Conservation (phyloP, 2,797 vertebrate species). For the Sebastes cheni region DNA sequence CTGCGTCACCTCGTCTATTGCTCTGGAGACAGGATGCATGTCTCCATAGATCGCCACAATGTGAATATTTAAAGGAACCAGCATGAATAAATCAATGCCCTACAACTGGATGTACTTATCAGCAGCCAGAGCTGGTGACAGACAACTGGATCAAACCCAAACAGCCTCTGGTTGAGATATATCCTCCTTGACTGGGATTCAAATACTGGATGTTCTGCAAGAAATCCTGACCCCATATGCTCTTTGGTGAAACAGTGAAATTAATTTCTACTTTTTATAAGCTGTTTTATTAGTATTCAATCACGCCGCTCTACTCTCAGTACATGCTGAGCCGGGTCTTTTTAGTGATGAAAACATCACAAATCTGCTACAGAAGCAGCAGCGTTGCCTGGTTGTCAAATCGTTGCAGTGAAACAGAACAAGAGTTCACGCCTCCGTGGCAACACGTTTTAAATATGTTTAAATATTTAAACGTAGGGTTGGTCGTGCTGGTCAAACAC, state of each 20-base stretch:
- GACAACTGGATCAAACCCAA: slow-evolving; percentile 49
- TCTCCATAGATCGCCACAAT: slow-evolving; percentile 62
- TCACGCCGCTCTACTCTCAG: slow-evolving; percentile 65
- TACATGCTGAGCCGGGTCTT: slow-evolving; percentile 64
- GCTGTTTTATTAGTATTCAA: slow-evolving; percentile 68
- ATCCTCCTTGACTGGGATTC: slow-evolving; percentile 26
- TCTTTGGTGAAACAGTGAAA: slow-evolving; percentile 22
- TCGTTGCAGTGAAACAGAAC: slow-evolving; percentile 62
- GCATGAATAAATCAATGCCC: slow-evolving; percentile 71
- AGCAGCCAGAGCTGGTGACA: slow-evolving; percentile 47
- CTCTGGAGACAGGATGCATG: slow-evolving; percentile 46
- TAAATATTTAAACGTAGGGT: not conserved
- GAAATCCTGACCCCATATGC: not conserved
- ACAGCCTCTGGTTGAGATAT: slow-evolving; percentile 24
- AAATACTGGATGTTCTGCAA: slow-evolving; percentile 2
- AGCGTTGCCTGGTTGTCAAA: slow-evolving; percentile 81
- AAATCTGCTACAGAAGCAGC: slow-evolving; percentile 69
- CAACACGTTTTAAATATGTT: not conserved
- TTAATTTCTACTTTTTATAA: slow-evolving; percentile 54
- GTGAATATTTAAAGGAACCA: slow-evolving; percentile 74
- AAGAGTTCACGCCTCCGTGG: not conserved
- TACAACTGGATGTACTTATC: slow-evolving; percentile 56
- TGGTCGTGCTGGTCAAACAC: not conserved
- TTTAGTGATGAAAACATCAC: slow-evolving; percentile 74
- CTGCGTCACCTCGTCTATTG: slow-evolving; percentile 26